A percentile compares a stretch with the other conserved stretches of the same genome.
Evolutionary conservation across 2,888 invertebrate genomes (phyloP).

Genomic region (Platerodrilus igneus): DNA sequence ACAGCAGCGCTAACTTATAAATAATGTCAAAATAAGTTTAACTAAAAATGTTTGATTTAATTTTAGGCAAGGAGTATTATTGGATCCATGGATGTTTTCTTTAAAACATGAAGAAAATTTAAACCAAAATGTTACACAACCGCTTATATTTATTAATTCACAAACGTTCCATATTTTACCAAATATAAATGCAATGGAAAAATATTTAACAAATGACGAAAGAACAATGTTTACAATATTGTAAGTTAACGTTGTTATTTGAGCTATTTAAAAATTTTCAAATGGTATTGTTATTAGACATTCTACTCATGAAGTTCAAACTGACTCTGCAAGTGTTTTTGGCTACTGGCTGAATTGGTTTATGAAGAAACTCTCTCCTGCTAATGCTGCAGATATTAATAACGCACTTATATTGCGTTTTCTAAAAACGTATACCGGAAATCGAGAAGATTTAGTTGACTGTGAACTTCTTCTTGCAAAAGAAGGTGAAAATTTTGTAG

Average conservation of each 20-base stretch:
- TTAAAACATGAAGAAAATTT: conserved; percentile 48
- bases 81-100: conserved; percentile 62
- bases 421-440: conserved; percentile 38
- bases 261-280: not conserved
- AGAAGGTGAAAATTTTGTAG: conserved; percentile 35
- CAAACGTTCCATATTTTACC: conserved; percentile 55
- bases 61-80: conserved; percentile 49
- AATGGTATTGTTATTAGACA: conserved; percentile 35
- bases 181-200: conserved; percentile 51
- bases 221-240: conserved; percentile 47
- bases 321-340: conserved; percentile 46
- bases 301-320: conserved; percentile 51
- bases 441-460: conserved; percentile 30
- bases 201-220: conserved; percentile 35
- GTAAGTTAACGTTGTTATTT: conserved; percentile 36
- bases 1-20: not conserved
- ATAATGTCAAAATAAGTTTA: not conserved
- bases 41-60: conserved; percentile 8
- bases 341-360: conserved; percentile 52
- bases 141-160: conserved; percentile 55
- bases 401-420: conserved; percentile 46
- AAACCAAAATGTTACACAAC: conserved; percentile 46
- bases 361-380: conserved; percentile 48
- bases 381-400: conserved; percentile 45
- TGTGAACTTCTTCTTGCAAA: conserved; percentile 35